A percentile compares a stretch with the other conserved stretches of the same genome.
These are phyloP conservation scores for Tenebrio molitor DNA, from an alignment of 1,140 invertebrate species.

Conservation along the genomic window DNA sequence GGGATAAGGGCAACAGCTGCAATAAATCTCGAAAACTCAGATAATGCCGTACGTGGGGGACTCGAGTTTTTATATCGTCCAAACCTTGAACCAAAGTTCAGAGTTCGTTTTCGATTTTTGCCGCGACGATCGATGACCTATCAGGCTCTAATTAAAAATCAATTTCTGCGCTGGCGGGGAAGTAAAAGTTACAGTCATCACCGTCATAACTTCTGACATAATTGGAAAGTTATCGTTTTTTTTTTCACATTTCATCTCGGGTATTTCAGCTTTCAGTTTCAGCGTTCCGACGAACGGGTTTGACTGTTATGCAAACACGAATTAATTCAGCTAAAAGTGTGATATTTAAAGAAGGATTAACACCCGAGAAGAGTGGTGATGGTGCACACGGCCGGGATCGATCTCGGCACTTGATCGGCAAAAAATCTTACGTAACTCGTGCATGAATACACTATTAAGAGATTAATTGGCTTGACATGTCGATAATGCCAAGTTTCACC, in stretches of 20 bases:
- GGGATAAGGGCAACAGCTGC: conserved; percentile 17
- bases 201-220: conserved; percentile 23
- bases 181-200: conserved; percentile 29
- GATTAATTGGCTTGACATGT: conserved; percentile 18
- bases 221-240: conserved; percentile 23
- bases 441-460: background rate
- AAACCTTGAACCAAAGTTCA: conserved; percentile 15
- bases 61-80: background rate
- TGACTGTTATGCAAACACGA: conserved; percentile 5
- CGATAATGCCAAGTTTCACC: conserved; percentile 3
- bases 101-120: conserved; percentile 4
- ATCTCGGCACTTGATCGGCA: conserved; percentile 1
- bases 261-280: conserved; percentile 14
- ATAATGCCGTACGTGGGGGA: background rate
- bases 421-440: background rate
- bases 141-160: background rate
- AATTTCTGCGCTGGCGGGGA: background rate
- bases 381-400: too few relatives aligned
- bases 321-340: background rate
- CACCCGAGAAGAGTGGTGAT: too few relatives aligned
- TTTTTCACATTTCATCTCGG: background rate
- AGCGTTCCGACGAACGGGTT: conserved; percentile 11
- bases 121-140: conserved; percentile 6
- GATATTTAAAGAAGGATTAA: too few relatives aligned
- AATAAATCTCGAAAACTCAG: conserved; percentile 8